These are phyloP conservation scores for Listrodromus nycthemerus DNA, from an alignment of 2,888 invertebrate genomes.

Conservation along the genomic window DNA sequence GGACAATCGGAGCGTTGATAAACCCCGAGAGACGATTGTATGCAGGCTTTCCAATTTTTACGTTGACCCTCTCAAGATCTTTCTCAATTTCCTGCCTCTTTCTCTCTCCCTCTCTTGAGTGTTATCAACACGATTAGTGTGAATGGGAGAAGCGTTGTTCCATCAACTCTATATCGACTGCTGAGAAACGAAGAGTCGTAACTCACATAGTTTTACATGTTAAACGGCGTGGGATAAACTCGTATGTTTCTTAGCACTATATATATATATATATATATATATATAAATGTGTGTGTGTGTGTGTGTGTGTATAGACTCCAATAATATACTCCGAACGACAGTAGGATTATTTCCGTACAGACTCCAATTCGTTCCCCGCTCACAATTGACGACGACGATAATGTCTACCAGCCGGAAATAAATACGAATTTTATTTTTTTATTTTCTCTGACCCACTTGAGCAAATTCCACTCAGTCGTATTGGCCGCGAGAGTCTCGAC, in stretches of 20 bases:
- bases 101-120: slow-evolving; percentile 24
- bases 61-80: slow-evolving; percentile 22
- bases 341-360: slow-evolving; percentile 51
- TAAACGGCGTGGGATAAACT: neutral
- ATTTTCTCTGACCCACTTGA: neutral
- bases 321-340: slow-evolving; percentile 42
- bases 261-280: neutral
- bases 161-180: neutral
- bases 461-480: neutral
- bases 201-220: neutral
- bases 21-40: neutral
- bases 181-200: neutral
- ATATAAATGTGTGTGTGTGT: slow-evolving; percentile 3
- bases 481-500: too few species aligned
- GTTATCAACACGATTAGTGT: slow-evolving; percentile 9
- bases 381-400: slow-evolving; percentile 57
- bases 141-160: slow-evolving; percentile 4
- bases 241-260: neutral
- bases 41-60: slow-evolving; percentile 37
- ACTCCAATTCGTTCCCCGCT: slow-evolving; percentile 46
- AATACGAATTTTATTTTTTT: slow-evolving; percentile 9
- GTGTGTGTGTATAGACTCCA: slow-evolving; percentile 9
- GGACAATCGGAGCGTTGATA: slow-evolving; percentile 36
- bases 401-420: slow-evolving; percentile 58
- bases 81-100: slow-evolving; percentile 4